phyloP scores from a whole-genome alignment of 2,113 vertebrate species.

The Thamnophis sirtalis region DNA sequence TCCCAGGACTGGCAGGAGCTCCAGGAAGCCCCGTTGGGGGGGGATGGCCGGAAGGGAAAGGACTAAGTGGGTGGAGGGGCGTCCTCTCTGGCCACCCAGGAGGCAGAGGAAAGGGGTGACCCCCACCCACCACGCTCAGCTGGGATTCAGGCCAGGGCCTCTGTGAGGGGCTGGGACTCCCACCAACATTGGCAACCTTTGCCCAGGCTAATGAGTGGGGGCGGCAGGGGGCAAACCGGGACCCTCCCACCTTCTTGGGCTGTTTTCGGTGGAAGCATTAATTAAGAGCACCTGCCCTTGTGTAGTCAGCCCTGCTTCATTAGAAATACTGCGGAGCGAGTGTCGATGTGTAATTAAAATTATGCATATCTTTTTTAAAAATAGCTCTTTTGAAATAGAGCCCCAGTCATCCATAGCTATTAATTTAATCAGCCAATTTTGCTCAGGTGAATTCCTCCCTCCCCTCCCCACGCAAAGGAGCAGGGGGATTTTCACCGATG shows the following conservation, averaged over 20 bases:
- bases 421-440: slow-evolving; percentile 21
- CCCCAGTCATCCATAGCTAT: slow-evolving; percentile 25
- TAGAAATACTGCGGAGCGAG: slow-evolving; percentile 3
- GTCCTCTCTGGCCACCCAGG: background rate
- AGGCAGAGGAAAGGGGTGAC: background rate
- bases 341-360: slow-evolving; percentile 49
- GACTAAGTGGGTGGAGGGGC: background rate
- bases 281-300: slow-evolving; percentile 30
- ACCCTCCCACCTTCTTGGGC: accelerated
- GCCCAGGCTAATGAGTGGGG: background rate
- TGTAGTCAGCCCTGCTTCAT: slow-evolving; percentile 41
- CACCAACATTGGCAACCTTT: accelerated
- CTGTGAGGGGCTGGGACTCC: background rate
- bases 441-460: slow-evolving; percentile 47
- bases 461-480: background rate
- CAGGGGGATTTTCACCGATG: slow-evolving; percentile 25
- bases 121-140: background rate
- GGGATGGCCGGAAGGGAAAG: background rate
- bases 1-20: background rate
- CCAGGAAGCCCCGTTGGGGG: accelerated
- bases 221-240: accelerated
- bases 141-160: background rate
- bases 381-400: slow-evolving; percentile 34
- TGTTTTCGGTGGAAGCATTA: accelerated
- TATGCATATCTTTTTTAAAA: slow-evolving; percentile 44